Conservation (phyloP, 1,140 invertebrate genomes). For the Drosophila bocki region DNA sequence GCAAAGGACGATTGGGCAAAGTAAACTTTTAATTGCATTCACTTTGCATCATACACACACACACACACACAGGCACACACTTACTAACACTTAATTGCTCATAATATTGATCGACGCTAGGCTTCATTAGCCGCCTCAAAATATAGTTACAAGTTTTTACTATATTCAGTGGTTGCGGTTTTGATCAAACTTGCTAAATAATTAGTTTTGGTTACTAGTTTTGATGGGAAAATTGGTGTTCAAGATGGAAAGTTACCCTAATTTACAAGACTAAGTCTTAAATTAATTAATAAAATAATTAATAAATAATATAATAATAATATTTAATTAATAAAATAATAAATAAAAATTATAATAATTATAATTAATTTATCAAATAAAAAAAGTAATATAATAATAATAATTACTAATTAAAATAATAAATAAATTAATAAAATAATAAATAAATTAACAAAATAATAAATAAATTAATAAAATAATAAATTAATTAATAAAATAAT, state of each 20-base stretch:
- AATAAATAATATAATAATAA: not conserved
- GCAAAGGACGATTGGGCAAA: slow-evolving; percentile 46
- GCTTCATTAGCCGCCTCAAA: slow-evolving; percentile 25
- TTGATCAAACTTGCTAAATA: slow-evolving; percentile 5
- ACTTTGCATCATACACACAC: slow-evolving; percentile 44
- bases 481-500: too few relatives aligned
- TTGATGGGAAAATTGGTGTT: not conserved
- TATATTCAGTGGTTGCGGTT: not conserved
- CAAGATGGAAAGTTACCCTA: not conserved
- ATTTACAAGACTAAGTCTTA: too few relatives aligned
- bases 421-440: too few relatives aligned
- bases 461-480: too few relatives aligned
- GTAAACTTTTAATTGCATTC: slow-evolving; percentile 65
- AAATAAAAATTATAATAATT: too few relatives aligned
- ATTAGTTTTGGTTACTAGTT: slow-evolving; percentile 7
- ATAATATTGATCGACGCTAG: slow-evolving; percentile 28
- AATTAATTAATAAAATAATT: too few relatives aligned
- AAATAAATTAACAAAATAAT: too few relatives aligned
- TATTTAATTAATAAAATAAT: not conserved
- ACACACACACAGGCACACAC: slow-evolving; percentile 4
- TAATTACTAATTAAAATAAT: too few relatives aligned
- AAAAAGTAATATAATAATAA: too few relatives aligned
- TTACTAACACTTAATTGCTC: slow-evolving; percentile 31
- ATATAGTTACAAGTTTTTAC: slow-evolving; percentile 17
- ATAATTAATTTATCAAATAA: too few relatives aligned